Evolutionary conservation across 2,888 invertebrate species (phyloP), one percentile per base, ranked within the genome.

Genomic region (Melangyna quadrimaculata): DNA sequence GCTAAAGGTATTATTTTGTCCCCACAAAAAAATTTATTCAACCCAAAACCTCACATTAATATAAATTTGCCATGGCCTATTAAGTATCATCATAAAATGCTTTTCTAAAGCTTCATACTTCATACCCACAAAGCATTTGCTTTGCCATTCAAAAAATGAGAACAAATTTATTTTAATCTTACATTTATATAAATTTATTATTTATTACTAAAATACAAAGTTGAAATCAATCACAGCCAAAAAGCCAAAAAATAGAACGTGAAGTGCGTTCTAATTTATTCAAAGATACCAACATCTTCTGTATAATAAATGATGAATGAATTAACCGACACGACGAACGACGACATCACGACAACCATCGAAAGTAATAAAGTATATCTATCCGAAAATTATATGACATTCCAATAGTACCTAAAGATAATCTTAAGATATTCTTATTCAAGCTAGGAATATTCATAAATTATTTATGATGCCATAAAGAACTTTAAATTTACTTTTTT

Each of bases 381-480:
- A 61, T 32, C 19, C 10, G 3, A 51, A 22, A 51, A 27, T 19
- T 45, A 27, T 57, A 57, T 24, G 19, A 37, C 75, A 75, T 77
- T 71, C 65, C 81, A 19, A 59, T 7, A 37, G 14, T 22, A 1
- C n/a, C n/a, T n/a, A 35, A 0, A 35, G 0, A 71, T 55, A 40
- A 55, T 63, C 65, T 45, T 1, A 1, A 1, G 17, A 19, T 45
- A 45, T 45, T 19, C 12, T n/a, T 57, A 35, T 51, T 53, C 24
- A 29, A n/a, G 27, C 3, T 14, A 37, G 29, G 48, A 45, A 78
- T 57, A 57, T 74, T 74, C 73, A 83, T 83, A 83, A 78, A 83
- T 83, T 51, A 83, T 83, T 83, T 83, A 83, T 83, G 69, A 78
- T 67, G 70, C 55, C 61, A 57, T 61, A 27, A 27, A 78, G 78